These are phyloP conservation scores for Drosophila robusta DNA, from an alignment of 2,888 invertebrate genomes.

Conservation along the genomic window DNA sequence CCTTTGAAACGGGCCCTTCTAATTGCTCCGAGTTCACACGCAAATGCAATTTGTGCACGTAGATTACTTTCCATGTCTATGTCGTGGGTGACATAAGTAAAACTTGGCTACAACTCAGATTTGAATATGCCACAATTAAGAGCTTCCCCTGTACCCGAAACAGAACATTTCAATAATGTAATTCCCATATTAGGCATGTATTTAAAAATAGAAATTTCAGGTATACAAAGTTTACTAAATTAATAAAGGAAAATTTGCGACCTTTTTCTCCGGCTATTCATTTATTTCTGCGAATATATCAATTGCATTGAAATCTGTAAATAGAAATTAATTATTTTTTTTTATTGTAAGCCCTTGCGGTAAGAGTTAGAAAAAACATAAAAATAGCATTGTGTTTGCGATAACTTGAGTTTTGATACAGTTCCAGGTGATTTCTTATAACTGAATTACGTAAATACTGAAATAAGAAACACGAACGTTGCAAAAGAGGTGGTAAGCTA, in stretches of 20 bases:
- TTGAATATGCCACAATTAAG: slow-evolving; percentile 1
- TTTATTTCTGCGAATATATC: too few species aligned
- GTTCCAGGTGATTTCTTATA: too few species aligned
- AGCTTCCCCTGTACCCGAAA: neutral
- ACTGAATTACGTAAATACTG: too few species aligned
- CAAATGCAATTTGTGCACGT: slow-evolving; percentile 77
- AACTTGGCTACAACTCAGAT: slow-evolving; percentile 7
- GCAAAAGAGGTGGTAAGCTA: too few species aligned
- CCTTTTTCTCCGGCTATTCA: neutral
- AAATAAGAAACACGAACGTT: too few species aligned
- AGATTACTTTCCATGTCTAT: too few species aligned
- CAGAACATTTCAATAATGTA: slow-evolving; percentile 49
- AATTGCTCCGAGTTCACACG: slow-evolving; percentile 61
- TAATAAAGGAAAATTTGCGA: neutral
- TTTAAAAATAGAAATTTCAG: neutral
- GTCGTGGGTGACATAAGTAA: slow-evolving; percentile 30
- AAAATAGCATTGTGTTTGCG: too few species aligned
- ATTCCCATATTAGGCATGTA: slow-evolving; percentile 6
- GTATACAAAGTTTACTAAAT: neutral
- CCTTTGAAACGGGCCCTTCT: slow-evolving; percentile 32
- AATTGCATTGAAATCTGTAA: neutral
- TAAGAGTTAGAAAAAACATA: too few species aligned
- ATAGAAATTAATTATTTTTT: neutral
- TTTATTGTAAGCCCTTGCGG: too few species aligned
- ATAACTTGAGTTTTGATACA: too few species aligned